Base-by-base conservation (phyloP, 2,888 invertebrate genomes). In the Criorhina ranunculi region DNA sequence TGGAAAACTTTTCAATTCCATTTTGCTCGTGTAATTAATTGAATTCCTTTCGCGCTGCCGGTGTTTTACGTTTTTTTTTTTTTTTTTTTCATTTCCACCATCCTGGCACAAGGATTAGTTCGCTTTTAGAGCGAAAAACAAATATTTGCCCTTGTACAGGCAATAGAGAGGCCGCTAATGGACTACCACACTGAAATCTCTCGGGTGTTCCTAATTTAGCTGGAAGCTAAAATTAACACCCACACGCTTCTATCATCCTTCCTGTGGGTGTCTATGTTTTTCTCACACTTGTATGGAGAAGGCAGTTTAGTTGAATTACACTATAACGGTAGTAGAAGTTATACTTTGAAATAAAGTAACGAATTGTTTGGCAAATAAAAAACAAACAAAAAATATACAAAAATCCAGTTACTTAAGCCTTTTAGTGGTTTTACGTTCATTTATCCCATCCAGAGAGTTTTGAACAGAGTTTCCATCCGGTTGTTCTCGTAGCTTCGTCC, bases 11-110 rank as follows among this genome's bases (percentile, higher is more conserved):
- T 69, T 62, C 40, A 75, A 80, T 69, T 76, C 59, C 49, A 77
- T 82, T 70, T 72, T 77, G 37, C 76, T 72, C 64, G 57, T 76
- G 64, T 82, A 70, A 77, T 82, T 82, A 82, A 82, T 82, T 82
- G 64, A 76, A 76, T 77, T 82, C 64, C 76, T 77, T 82, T 66
- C 76, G 69, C 70, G 33, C 69, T 75, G 73, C 24, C 60, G 57
- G 69, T 64, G 24, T 24, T 53, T 35, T 57, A 17, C 40, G n/a
- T 15, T 53, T n/a, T 62, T 11, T 55, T 24, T 29, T 55, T 42
- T 31, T 49, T n/a, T 64, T 6, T 55, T 44, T 35, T 35, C 19
- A n/a, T 9, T 15, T 51, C 44, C 6, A n/a, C 35, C 15, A 37
- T 40, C 29, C 24, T 29, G 66, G 24, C 51, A 24, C 24, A 19